These are phyloP conservation scores for Phocoena sinus DNA, from an alignment of 2,113 vertebrate genomes.

Conservation along the genomic window DNA sequence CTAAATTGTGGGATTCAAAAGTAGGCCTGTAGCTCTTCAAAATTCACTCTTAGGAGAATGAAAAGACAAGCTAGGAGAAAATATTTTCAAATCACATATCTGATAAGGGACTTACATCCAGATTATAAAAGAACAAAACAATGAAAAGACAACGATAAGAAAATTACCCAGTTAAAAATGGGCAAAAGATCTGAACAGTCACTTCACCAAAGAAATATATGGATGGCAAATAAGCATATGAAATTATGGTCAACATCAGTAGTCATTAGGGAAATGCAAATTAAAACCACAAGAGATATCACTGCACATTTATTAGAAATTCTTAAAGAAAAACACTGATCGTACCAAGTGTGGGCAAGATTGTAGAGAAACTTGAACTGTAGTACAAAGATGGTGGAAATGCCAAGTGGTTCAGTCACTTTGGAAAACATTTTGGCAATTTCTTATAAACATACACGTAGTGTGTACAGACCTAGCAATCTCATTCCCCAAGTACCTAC, in stretches of 20 bases:
- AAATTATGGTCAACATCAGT: background rate
- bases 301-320: background rate
- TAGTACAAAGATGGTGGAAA: background rate
- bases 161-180: background rate
- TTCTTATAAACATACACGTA: background rate
- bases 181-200: background rate
- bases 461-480: background rate
- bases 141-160: background rate
- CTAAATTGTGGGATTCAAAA: background rate
- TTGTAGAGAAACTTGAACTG: background rate
- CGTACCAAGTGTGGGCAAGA: background rate
- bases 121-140: background rate
- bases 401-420: background rate
- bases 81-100: background rate
- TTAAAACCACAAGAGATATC: background rate
- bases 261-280: background rate
- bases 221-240: background rate
- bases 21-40: background rate
- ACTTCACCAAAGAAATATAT: background rate
- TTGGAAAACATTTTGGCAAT: background rate
- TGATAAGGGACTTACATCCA: background rate
- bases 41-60: background rate
- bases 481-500: background rate
- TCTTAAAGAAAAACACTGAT: background rate
- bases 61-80: background rate